Evolutionary conservation across 2,113 vertebrate genomes (phyloP).

Genomic region (Oryzias curvinotus): DNA sequence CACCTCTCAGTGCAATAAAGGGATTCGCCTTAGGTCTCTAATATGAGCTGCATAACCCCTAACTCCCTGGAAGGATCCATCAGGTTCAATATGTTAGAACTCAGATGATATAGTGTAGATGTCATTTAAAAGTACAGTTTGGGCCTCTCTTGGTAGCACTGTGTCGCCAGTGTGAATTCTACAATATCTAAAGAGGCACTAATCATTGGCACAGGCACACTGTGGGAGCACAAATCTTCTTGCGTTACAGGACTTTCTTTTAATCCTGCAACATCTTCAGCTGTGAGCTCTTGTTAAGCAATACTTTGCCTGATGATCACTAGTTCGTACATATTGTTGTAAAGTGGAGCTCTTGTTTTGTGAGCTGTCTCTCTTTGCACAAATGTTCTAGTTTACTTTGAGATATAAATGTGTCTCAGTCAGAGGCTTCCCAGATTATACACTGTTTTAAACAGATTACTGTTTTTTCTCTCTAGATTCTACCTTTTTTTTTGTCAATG

Average conservation of each 20-base stretch:
- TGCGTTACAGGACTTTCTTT: slow-evolving; percentile 27
- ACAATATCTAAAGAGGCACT: slow-evolving; percentile 38
- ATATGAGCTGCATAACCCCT: slow-evolving; percentile 46
- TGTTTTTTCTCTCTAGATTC: no score
- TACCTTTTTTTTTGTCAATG: no score
- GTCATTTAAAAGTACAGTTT: slow-evolving; percentile 43
- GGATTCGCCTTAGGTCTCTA: slow-evolving; percentile 50
- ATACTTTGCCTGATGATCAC: slow-evolving; percentile 7
- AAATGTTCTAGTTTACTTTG: slow-evolving; percentile 1
- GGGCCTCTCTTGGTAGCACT: slow-evolving; percentile 37
- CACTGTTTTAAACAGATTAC: no score
- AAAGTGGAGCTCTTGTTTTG: background rate
- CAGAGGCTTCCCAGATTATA: no score
- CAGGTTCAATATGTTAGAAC: slow-evolving; percentile 47
- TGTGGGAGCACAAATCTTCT: slow-evolving; percentile 29
- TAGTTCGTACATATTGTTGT: slow-evolving; percentile 5
- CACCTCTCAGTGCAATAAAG: slow-evolving; percentile 61
- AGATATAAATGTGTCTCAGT: no score
- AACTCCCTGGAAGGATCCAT: slow-evolving; percentile 12
- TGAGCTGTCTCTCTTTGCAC: background rate
- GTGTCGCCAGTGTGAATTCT: slow-evolving; percentile 22
- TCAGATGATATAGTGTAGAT: slow-evolving; percentile 31
- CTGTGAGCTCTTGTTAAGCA: slow-evolving; percentile 17
- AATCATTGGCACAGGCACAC: slow-evolving; percentile 14
- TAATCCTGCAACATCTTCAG: slow-evolving; percentile 8